Evolutionary conservation across 2,113 vertebrate genomes (phyloP), one percentile per base, ranked within the genome.

Genomic region (Tympanuchus pallidicinctus): DNA sequence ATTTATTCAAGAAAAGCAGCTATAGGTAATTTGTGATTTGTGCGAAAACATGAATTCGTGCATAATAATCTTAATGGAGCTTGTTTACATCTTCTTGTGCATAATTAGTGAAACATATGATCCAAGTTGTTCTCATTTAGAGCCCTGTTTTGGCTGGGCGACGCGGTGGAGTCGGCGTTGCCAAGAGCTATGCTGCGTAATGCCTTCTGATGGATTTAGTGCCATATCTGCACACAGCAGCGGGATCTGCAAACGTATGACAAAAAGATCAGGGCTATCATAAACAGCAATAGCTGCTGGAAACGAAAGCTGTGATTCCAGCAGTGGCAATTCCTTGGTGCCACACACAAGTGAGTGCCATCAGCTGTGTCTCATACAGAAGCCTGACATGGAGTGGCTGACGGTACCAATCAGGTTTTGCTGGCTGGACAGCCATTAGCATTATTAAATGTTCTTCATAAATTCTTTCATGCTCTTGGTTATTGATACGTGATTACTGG

Each of bases 61-160:
- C 65, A 36, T 78, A 90, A 88, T 95, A 84, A 92, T 92, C 84
- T 72, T 95, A 89, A 94, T 56, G 38, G 70, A 69, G 66, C 86
- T 89, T 95, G 54, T 96, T 96, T 92, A 86, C 20, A 1, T 87
- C 71, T 20, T 73, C 85, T 88, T 88, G 64, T 91, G 77, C 47
- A 36, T 95, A 95, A 95, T 95, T 92, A 93, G 75, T 63, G 56
- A 64, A 90, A 84, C 82, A 90, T 52, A 84, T 70, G 89, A 93
- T 89, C 74, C 21, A 63, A 86, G 83, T 78, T 82, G 92, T 74
- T 84, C 61, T 90, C 52, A 2, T 94, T 82, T 85, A 88, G 28
- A 90, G 81, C 40, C 82, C 84, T 70, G 76, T 83, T 95, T 92
- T 96, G 96, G 43, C 92, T 93, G 92, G 75, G 42, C 17, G 27